Percentiles rank a stretch among this genome's conserved stretches.
Evolutionary conservation across 1,140 invertebrate genomes (phyloP).

Genomic region (Scaptomyza graminum): DNA sequence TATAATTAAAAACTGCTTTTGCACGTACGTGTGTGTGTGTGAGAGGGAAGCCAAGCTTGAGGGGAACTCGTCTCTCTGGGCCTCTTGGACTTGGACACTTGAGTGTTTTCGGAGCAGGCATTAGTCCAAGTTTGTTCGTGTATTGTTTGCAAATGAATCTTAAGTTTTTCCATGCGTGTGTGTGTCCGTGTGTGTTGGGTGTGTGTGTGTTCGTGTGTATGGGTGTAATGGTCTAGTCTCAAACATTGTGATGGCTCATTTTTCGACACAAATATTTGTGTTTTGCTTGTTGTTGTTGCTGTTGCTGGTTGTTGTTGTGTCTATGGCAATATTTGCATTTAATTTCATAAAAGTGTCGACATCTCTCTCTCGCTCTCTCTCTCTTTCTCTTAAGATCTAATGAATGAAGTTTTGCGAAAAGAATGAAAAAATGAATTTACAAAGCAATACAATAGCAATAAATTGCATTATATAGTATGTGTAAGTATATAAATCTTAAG

Average conservation of each 20-base stretch:
- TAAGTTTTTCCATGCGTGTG: conserved; percentile 23
- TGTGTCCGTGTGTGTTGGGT: not conserved
- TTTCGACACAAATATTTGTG: conserved; percentile 64
- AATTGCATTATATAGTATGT: conserved; percentile 11
- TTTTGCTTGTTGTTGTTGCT: conserved; percentile 15
- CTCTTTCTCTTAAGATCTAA: too few species aligned
- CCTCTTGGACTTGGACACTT: conserved; percentile 9
- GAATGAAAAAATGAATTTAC: not conserved
- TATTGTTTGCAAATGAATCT: conserved; percentile 71
- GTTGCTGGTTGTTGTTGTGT: conserved; percentile 32
- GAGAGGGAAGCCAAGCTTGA: not conserved
- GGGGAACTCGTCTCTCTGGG: too few species aligned
- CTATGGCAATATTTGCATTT: conserved; percentile 69
- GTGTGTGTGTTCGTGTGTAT: conserved; percentile 10
- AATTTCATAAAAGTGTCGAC: conserved; percentile 59
- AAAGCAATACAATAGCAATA: conserved; percentile 17
- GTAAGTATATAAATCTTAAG: conserved; percentile 29
- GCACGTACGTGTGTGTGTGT: not conserved
- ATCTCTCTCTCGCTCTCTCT: not conserved
- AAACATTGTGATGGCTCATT: conserved; percentile 37
- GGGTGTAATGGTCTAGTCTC: not conserved
- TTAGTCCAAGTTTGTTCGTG: conserved; percentile 19
- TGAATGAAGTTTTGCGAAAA: not conserved
- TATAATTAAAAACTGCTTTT: conserved; percentile 39
- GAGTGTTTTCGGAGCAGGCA: conserved; percentile 4